A percentile compares a stretch with the other conserved stretches of the same genome.
These are phyloP conservation scores for Syrrhaptes paradoxus DNA, from an alignment of 2,113 vertebrate genomes.

Conservation along the genomic window DNA sequence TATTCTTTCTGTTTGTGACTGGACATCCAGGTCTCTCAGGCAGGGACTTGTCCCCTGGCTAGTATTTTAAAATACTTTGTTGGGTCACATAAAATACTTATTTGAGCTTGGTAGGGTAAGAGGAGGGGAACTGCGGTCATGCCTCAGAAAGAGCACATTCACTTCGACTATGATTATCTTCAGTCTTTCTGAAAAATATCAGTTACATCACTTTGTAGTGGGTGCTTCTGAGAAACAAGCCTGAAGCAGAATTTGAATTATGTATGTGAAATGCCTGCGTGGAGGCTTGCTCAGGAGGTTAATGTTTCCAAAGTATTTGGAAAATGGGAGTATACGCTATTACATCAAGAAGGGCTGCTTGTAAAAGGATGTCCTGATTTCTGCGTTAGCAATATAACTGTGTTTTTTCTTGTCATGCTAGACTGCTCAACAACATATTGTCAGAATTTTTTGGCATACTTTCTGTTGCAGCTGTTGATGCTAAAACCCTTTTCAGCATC, in stretches of 20 bases:
- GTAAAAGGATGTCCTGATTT: neutral
- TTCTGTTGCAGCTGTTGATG: neutral
- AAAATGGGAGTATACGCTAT: neutral
- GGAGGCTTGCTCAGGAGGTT: neutral
- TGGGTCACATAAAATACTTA: neutral
- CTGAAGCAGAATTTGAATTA: conserved; percentile 49
- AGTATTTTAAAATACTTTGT: neutral
- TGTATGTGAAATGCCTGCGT: neutral
- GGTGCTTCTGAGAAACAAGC: neutral
- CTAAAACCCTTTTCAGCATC: neutral
- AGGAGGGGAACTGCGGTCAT: neutral
- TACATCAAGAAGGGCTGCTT: neutral
- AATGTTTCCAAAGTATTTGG: neutral
- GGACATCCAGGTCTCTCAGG: neutral
- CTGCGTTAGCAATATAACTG: neutral
- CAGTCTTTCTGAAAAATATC: neutral
- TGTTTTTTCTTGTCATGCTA: neutral
- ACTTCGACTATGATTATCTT: neutral
- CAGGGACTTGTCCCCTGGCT: neutral
- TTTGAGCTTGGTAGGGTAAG: neutral
- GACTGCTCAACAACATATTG: neutral
- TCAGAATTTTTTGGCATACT: neutral
- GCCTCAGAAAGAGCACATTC: neutral
- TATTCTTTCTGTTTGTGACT: neutral
- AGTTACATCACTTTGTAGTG: neutral